phyloP scores from a whole-genome alignment of 2,113 vertebrate genomes.

The Miniopterus natalensis region DNA sequence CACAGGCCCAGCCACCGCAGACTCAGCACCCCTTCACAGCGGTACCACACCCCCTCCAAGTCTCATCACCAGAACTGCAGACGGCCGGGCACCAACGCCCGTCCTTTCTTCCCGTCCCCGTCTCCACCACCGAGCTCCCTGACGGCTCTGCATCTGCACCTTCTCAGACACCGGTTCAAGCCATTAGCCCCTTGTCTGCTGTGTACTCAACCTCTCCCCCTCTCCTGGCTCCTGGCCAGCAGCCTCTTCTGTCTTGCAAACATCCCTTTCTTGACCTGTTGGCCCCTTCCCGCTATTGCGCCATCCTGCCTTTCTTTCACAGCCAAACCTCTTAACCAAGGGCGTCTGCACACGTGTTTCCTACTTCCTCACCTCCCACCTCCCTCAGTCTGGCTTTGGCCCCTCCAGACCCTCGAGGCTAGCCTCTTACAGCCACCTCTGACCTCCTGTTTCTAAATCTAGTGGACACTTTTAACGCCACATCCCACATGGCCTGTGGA shows the following conservation, averaged over 20 bases:
- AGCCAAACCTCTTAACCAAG: neutral
- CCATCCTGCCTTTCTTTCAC: neutral
- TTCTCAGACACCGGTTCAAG: rapidly evolving
- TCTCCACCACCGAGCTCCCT: neutral
- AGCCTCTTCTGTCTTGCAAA: neutral
- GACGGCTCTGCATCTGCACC: neutral
- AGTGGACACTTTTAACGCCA: neutral
- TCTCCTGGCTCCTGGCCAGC: neutral
- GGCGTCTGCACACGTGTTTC: neutral
- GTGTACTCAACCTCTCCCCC: neutral
- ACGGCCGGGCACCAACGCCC: neutral
- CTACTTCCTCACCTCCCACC: neutral
- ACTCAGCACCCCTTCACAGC: rapidly evolving
- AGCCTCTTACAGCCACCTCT: neutral
- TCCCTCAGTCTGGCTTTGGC: neutral
- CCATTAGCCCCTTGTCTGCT: neutral
- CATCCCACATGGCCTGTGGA: neutral
- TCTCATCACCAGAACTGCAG: neutral
- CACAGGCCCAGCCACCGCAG: rapidly evolving
- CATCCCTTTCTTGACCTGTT: neutral
- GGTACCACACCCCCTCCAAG: neutral
- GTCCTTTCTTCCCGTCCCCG: no score
- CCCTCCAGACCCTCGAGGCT: neutral
- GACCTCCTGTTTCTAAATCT: slow-evolving; percentile 63
- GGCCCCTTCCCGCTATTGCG: neutral